These are phyloP conservation scores for Cranoglanis bouderius DNA, from an alignment of 2,113 vertebrate genomes.

Conservation along the genomic window DNA sequence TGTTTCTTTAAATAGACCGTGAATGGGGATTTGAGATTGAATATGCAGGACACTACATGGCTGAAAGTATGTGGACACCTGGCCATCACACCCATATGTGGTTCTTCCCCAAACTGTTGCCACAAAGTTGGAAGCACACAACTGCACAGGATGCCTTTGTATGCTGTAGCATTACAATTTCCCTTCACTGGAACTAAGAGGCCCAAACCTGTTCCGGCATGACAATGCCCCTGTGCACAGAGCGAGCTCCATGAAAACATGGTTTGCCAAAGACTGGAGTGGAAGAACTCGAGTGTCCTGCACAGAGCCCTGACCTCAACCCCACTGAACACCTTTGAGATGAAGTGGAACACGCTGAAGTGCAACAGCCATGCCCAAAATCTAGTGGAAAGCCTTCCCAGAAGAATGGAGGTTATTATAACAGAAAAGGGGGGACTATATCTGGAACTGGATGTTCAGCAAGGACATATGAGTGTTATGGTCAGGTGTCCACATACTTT, in stretches of 20 bases:
- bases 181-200: too few species aligned
- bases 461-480: too few species aligned
- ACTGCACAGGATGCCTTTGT: too few species aligned
- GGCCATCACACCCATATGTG: too few species aligned
- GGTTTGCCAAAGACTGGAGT: too few species aligned
- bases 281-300: background rate
- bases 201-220: background rate
- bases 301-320: background rate
- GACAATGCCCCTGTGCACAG: too few species aligned
- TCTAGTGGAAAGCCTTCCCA: background rate
- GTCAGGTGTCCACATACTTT: background rate
- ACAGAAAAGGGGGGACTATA: background rate
- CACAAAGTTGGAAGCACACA: too few species aligned
- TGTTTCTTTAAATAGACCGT: background rate
- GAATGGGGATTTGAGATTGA: background rate
- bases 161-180: too few species aligned
- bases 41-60: background rate
- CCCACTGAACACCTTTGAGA: background rate
- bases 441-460: background rate
- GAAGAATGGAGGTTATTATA: background rate
- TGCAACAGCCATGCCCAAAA: background rate
- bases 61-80: too few species aligned
- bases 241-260: too few species aligned
- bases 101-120: too few species aligned
- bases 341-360: background rate